Percentiles rank a stretch among this genome's conserved stretches.
phyloP scores from a whole-genome alignment of 2,113 vertebrate genomes.

The Heterochromis multidens region DNA sequence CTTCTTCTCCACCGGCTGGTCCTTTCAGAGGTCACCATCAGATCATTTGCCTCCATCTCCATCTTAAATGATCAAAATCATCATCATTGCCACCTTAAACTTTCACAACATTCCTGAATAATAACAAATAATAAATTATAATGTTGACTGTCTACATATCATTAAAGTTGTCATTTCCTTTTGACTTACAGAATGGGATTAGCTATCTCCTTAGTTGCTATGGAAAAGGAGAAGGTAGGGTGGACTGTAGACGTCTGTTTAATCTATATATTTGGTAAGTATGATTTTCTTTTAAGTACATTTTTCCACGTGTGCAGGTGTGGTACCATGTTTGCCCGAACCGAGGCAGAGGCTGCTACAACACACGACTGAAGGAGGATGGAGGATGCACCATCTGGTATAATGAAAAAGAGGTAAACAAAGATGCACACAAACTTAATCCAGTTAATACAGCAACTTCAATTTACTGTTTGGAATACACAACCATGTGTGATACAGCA shows the following conservation, averaged over 20 bases:
- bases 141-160: rapidly evolving
- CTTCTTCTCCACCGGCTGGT: background rate
- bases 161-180: background rate
- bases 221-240: constrained; percentile 96
- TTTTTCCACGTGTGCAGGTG: constrained; percentile 75
- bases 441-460: background rate
- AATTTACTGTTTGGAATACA: background rate
- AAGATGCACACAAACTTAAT: background rate
- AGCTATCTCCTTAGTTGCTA: constrained; percentile 93
- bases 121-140: background rate
- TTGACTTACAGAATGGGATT: constrained; percentile 88
- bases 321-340: constrained; percentile 96
- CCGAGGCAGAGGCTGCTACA: constrained; percentile 91
- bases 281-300: background rate
- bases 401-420: constrained; percentile 82
- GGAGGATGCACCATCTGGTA: constrained; percentile 99
- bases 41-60: background rate
- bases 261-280: background rate
- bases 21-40: background rate
- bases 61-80: background rate
- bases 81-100: background rate
- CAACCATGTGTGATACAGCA: background rate
- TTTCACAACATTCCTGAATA: rapidly evolving
- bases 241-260: background rate
- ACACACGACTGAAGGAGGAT: constrained; percentile 92